Evolutionary conservation across 2,888 invertebrate genomes (phyloP), one percentile per base, ranked within the genome.

Genomic region (Linyphia triangularis): DNA sequence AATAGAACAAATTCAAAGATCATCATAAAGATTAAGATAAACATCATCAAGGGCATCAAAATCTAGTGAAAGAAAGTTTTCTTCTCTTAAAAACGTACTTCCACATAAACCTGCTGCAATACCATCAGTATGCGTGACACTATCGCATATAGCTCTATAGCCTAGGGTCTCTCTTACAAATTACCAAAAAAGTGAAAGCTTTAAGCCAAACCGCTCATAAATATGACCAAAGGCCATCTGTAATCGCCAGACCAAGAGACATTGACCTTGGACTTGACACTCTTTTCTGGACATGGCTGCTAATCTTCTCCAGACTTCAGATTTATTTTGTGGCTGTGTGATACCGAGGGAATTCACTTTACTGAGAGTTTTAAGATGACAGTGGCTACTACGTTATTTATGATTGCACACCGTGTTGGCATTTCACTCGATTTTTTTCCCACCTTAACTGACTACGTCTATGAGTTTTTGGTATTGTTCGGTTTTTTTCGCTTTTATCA

Each of bases 241-340:
- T 72, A 30, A 67, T 86, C 59, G 70, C 77, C 57, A 69, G 69
- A 85, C 77, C 77, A 10, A 22, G 51, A 85, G 85, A 13, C 81
- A 73, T 65, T 73, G 86, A 81, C 86, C 86, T 70, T 86, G 51
- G 37, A 59, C 40, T 24, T 13, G 28, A 37, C 40, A 26, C 19
- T 40, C 59, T 43, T 26, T 19, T 24, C 30, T 79, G 51, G 43
- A 57, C 67, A 57, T 69, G 67, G 10, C 75, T 10, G 13, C 24
- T 51, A n/a, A 59, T 65, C 40, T 40, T 26, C 43, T 37, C 22
- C 19, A n/a, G 19, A 24, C 26, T 5, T 16, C 28, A 63, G 57
- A 73, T 73, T 73, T 57, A 72, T 69, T 22, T 6, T 24, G 24
- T 30, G 16, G 65, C 16, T 72, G 72, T 33, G 24, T 61, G 10